phyloP scores from a whole-genome alignment of 1,140 invertebrate genomes.

The Micrasema longulum region DNA sequence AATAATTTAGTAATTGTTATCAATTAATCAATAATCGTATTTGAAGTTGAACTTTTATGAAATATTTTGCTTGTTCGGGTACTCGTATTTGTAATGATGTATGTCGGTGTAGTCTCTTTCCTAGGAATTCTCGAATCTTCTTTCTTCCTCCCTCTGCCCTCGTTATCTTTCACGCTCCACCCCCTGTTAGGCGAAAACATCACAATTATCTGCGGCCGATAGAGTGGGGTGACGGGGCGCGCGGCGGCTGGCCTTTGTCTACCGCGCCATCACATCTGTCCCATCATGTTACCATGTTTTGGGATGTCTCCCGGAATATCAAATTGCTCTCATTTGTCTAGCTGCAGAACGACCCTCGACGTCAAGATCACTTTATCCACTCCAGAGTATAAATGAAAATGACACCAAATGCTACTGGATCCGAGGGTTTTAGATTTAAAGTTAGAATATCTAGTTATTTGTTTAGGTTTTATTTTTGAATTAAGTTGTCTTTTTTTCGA shows the following conservation, averaged over 20 bases:
- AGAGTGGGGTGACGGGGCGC: neutral
- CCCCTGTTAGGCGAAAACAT: slow-evolving; percentile 14
- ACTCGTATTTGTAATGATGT: no score
- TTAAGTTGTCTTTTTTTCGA: no score
- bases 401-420: neutral
- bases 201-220: slow-evolving; percentile 16
- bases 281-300: neutral
- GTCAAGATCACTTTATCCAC: neutral
- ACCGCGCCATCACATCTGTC: slow-evolving; percentile 13
- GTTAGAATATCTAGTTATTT: no score
- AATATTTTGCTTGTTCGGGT: no score
- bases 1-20: no score
- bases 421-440: no score
- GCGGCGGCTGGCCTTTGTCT: slow-evolving; percentile 3
- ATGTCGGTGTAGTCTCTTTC: neutral
- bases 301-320: slow-evolving; percentile 3
- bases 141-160: neutral
- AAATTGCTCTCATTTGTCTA: neutral
- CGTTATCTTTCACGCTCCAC: neutral
- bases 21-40: no score
- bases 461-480: no score
- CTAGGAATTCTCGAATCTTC: neutral
- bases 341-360: neutral
- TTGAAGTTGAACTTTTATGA: no score
- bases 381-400: neutral